Percentiles rank a stretch among this genome's conserved stretches.
Conservation (phyloP, 2,113 vertebrate species). For the Melierax canorus region DNA sequence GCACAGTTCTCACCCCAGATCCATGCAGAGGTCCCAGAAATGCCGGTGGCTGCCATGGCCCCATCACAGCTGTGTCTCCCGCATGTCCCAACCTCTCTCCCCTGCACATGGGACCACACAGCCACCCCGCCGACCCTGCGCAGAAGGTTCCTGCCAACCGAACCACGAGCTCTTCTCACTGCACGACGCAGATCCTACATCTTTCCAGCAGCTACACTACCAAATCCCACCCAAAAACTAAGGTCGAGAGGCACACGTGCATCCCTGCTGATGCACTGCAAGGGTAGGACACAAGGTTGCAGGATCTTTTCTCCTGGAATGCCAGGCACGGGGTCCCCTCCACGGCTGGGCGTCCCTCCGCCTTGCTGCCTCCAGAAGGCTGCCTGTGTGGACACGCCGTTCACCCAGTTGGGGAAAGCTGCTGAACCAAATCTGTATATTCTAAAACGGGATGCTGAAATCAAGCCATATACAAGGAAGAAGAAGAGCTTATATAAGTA, state of each 20-base stretch:
- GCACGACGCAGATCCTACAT: accelerated
- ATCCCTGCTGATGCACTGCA: not conserved
- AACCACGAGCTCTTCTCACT: accelerated
- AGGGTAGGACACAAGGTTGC: accelerated
- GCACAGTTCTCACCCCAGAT: not conserved
- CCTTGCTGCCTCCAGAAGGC: not conserved
- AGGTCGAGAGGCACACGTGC: accelerated
- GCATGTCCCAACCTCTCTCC: not conserved
- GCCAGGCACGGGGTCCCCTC: accelerated
- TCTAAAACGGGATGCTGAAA: not conserved
- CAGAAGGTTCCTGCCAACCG: not conserved
- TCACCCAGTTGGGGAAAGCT: not conserved
- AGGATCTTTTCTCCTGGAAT: not conserved
- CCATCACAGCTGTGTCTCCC: not conserved
- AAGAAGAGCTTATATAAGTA: not conserved
- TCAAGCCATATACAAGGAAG: not conserved
- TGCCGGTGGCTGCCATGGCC: not conserved
- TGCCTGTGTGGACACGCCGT: accelerated
- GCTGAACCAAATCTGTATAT: not conserved
- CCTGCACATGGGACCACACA: not conserved
- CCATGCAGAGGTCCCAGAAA: not conserved
- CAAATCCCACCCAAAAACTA: not conserved
- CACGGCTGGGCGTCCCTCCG: accelerated
- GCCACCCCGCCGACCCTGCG: too few relatives aligned
- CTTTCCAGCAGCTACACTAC: not conserved